phyloP scores from a whole-genome alignment of 2,888 invertebrate genomes.

The Spilarctia lutea region DNA sequence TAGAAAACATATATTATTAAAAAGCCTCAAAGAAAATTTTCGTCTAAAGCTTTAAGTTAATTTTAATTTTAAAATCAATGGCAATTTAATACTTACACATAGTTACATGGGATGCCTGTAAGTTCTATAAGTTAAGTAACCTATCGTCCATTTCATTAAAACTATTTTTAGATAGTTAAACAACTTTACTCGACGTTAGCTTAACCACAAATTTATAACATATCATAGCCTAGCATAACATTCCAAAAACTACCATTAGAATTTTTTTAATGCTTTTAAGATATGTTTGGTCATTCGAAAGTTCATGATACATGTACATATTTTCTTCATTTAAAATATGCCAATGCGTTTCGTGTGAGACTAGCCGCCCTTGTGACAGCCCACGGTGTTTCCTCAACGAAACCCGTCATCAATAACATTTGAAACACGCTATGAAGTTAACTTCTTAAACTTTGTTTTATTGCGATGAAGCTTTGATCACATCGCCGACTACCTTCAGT shows the following conservation, averaged over 20 bases:
- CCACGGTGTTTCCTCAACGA: conserved; percentile 41
- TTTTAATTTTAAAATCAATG: neutral
- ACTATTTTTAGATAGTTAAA: conserved; percentile 20
- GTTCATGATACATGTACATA: conserved; percentile 31
- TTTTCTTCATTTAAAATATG: conserved; percentile 52
- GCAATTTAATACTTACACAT: neutral
- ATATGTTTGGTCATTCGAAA: conserved; percentile 58
- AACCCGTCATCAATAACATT: conserved; percentile 63
- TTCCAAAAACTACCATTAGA: conserved; percentile 54
- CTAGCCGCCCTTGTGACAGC: conserved; percentile 63
- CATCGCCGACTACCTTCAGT: conserved; percentile 60
- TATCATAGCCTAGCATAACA: conserved; percentile 33
- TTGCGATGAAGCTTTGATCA: conserved; percentile 62
- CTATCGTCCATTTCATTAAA: neutral
- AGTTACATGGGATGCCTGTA: neutral
- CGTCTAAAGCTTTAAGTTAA: neutral
- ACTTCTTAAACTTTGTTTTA: conserved; percentile 53
- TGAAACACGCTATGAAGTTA: conserved; percentile 64
- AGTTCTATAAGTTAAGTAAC: neutral
- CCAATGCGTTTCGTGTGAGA: conserved; percentile 56
- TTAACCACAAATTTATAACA: conserved; percentile 30
- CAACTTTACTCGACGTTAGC: conserved; percentile 20
- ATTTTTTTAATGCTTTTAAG: conserved; percentile 55
- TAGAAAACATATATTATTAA: neutral
- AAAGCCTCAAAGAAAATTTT: neutral